Evolutionary conservation across 1,140 invertebrate genomes (phyloP), one percentile per base, ranked within the genome.

Genomic region (Drosophila guanche): DNA sequence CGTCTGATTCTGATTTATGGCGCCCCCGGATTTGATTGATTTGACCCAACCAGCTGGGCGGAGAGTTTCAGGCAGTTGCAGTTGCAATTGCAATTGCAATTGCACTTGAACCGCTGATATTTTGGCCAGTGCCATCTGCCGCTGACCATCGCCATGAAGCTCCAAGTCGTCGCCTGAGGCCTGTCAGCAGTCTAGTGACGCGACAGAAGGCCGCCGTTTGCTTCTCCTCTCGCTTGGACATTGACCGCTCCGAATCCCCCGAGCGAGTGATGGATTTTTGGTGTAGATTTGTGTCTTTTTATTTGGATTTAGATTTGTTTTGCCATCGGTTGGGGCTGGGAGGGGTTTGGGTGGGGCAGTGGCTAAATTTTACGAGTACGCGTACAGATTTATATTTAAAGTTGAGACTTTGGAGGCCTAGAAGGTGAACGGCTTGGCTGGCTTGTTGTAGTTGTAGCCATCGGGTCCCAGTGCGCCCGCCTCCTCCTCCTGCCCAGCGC

Each of bases 21-120:
- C 60, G 51, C 54, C 54, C 54, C 45, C 57, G 29, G 40, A 16
- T 33, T 47, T 79, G 63, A 80, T 80, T 81, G 77, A 80, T 76
- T 76, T 81, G 78, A 80, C 77, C 77, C 63, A 80, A 80, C 41
- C 76, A 65, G 58, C 66, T 69, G 74, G 29, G 41, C 37, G 16
- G 53, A 48, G 46, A 53, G 29, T 37, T 40, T 41, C 41, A 47
- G 67, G 70, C 25, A 57, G 40, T 40, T 40, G 25, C 50, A 20
- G 16, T 51, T 7, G 23, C 20, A 25, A 27, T 5, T 41, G 16
- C 29, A 25, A 66, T 51, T 40, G 57, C 47, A 48, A 53, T 41
- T 86, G 81, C 81, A 83, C 81, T 86, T 88, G 81, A 88, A 88
- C 81, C 59, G 46, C 27, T 86, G 83, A 48, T 79, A 83, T 88